Conservation (phyloP, 37 sponge, comb jelly and placozoan species). For the Cliona cf. orientalis region DNA sequence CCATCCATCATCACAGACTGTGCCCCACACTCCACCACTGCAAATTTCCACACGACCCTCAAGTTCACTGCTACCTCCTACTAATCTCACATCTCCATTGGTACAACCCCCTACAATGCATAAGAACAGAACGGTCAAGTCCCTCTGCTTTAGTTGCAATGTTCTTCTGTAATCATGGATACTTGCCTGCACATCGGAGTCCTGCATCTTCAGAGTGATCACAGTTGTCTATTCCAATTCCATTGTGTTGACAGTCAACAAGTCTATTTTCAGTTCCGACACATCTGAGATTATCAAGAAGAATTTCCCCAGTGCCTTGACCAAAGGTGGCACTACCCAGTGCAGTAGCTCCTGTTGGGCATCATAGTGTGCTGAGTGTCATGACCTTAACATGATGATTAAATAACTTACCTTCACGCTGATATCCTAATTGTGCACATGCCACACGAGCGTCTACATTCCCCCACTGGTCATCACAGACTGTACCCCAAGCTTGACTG, state of each 20-base stretch:
- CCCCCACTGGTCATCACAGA: too few species aligned
- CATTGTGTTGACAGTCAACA: constrained; percentile 1
- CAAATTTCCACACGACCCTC: constrained; percentile 43
- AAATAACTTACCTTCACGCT: too few species aligned
- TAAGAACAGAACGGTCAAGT: background rate
- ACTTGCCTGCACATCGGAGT: background rate
- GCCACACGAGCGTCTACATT: too few species aligned
- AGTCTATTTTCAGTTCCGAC: constrained; percentile 24
- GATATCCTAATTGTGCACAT: too few species aligned
- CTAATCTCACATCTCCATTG: background rate
- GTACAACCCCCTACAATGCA: background rate
- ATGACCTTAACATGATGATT: too few species aligned
- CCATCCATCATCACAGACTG: constrained; percentile 53
- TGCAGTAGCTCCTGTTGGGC: too few species aligned
- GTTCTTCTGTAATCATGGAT: background rate
- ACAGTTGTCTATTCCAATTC: constrained; percentile 33
- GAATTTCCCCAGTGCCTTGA: constrained; percentile 28
- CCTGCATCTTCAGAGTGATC: constrained; percentile 36
- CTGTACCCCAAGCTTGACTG: too few species aligned
- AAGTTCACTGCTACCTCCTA: background rate
- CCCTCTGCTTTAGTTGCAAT: background rate
- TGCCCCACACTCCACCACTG: constrained; percentile 18
- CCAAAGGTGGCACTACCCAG: too few species aligned
- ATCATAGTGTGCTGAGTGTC: too few species aligned
- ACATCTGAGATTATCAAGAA: constrained; percentile 26